Percentiles rank a stretch among this genome's conserved stretches.
These are phyloP conservation scores for Sycobia sp. DNA, from an alignment of 1,140 invertebrate genomes.

Conservation along the genomic window DNA sequence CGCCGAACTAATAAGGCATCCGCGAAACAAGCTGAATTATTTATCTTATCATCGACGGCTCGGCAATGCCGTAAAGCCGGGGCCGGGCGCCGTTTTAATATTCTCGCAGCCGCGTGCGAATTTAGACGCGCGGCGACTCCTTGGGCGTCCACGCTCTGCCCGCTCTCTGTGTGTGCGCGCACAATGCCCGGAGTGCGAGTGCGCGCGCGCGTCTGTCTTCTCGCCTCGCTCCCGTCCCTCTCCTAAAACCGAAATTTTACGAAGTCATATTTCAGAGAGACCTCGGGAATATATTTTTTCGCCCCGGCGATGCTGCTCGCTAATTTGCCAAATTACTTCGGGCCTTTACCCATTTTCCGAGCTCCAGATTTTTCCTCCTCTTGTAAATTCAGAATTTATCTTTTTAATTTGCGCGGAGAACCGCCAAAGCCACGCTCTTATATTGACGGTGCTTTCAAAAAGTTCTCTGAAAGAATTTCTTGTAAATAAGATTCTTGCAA, in stretches of 20 bases:
- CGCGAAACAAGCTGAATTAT: slow-evolving; percentile 57
- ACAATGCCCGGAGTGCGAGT: background rate
- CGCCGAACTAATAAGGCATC: slow-evolving; percentile 54
- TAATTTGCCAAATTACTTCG: slow-evolving; percentile 33
- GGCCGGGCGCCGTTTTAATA: slow-evolving; percentile 45
- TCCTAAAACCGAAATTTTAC: slow-evolving; percentile 31
- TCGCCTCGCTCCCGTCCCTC: background rate
- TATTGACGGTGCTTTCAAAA: background rate
- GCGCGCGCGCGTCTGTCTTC: background rate
- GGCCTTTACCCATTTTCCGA: slow-evolving; percentile 21
- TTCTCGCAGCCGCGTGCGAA: slow-evolving; percentile 39
- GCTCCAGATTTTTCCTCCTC: slow-evolving; percentile 2
- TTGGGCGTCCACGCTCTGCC: background rate
- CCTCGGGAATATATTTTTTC: slow-evolving; percentile 10
- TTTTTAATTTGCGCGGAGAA: slow-evolving; percentile 11
- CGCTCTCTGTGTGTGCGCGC: too few species aligned
- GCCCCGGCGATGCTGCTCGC: slow-evolving; percentile 8
- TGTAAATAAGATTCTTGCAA: too few species aligned
- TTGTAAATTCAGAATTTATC: slow-evolving; percentile 23
- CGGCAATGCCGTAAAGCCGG: slow-evolving; percentile 42
- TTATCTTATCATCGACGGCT: slow-evolving; percentile 51
- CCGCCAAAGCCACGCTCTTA: background rate
- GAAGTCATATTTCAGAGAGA: slow-evolving; percentile 31
- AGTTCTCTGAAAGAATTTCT: too few species aligned
- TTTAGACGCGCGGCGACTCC: slow-evolving; percentile 26